Conservation (phyloP, 1,140 invertebrate species). For the Megathymus violae region DNA sequence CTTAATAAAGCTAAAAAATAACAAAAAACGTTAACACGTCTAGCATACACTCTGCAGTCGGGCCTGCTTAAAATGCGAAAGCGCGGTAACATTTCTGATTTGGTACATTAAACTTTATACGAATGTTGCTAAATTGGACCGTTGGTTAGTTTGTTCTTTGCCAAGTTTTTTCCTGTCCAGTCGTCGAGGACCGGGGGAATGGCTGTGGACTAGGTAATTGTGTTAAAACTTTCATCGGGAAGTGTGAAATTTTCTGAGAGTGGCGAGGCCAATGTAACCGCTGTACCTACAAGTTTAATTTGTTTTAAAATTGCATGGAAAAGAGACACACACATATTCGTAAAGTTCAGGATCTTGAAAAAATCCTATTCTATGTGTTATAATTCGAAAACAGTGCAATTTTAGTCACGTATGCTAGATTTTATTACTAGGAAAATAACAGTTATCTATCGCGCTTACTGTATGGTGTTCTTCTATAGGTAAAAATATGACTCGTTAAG, state of each 20-base stretch:
- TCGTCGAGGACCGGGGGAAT: conserved; percentile 64
- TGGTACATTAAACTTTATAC: conserved; percentile 80
- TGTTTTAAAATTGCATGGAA: conserved; percentile 61
- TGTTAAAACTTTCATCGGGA: conserved; percentile 80
- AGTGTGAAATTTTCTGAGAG: conserved; percentile 76
- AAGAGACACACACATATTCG: conserved; percentile 27
- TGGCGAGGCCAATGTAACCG: conserved; percentile 59
- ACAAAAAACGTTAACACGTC: conserved; percentile 46
- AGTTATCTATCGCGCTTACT: too few relatives aligned
- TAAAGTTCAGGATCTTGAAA: conserved; percentile 2
- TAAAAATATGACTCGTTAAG: too few relatives aligned
- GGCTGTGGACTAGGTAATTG: conserved; percentile 74
- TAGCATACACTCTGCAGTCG: conserved; percentile 38
- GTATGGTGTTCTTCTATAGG: too few relatives aligned
- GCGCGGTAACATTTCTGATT: conserved; percentile 70
- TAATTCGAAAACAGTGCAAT: background rate
- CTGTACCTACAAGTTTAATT: conserved; percentile 72
- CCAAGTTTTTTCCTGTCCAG: conserved; percentile 78
- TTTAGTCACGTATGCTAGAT: background rate
- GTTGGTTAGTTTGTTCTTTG: conserved; percentile 79
- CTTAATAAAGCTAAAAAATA: conserved; percentile 29
- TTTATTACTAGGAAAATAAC: too few relatives aligned
- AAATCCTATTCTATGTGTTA: too few relatives aligned
- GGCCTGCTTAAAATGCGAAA: conserved; percentile 64
- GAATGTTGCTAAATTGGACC: conserved; percentile 77